These are phyloP conservation scores for Lithophane leautieri DNA, from an alignment of 2,888 invertebrate genomes.

Conservation along the genomic window DNA sequence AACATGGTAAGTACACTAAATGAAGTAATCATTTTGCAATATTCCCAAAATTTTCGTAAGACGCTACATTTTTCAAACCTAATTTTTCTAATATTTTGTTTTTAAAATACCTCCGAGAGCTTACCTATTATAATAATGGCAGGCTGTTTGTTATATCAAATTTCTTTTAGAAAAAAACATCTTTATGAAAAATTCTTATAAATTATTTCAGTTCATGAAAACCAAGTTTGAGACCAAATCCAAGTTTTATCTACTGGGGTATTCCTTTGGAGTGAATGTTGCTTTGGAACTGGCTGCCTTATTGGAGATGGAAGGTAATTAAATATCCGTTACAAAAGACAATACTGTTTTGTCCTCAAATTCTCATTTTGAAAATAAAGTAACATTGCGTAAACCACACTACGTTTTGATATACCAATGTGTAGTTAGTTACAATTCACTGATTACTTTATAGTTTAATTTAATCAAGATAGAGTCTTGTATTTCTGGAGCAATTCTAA, in stretches of 20 bases:
- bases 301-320: conserved; percentile 80
- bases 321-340: background rate
- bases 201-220: conserved; percentile 69
- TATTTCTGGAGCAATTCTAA: conserved; percentile 33
- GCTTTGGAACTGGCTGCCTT: conserved; percentile 78
- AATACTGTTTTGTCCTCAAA: background rate
- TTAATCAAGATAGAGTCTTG: conserved; percentile 12
- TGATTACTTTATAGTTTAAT: conserved; percentile 27
- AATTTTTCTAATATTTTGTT: conserved; percentile 59
- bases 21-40: background rate
- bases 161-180: conserved; percentile 53
- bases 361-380: background rate
- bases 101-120: conserved; percentile 52
- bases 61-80: conserved; percentile 21
- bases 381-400: conserved; percentile 4
- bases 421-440: conserved; percentile 18
- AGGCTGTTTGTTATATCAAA: conserved; percentile 51
- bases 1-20: background rate
- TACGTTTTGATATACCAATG: conserved; percentile 1
- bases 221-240: conserved; percentile 66
- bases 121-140: conserved; percentile 56
- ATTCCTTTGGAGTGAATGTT: conserved; percentile 78
- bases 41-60: conserved; percentile 5
- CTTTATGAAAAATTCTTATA: conserved; percentile 45
- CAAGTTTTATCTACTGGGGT: conserved; percentile 74